phyloP scores from a whole-genome alignment of 1,140 invertebrate species.

The Halyomorpha halys region DNA sequence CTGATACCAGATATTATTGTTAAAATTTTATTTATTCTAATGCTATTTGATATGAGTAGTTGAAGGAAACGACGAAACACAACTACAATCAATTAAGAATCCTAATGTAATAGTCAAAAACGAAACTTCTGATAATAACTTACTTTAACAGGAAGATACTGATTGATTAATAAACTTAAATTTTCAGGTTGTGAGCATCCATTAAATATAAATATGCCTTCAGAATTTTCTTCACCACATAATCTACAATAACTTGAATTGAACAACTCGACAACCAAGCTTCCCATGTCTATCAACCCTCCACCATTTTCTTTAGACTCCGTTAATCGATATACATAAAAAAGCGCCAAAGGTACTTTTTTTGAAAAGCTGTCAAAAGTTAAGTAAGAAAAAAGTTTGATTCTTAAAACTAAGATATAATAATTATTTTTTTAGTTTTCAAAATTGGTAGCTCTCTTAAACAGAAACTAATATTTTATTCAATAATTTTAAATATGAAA shows the following conservation, averaged over 20 bases:
- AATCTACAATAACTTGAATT: background rate
- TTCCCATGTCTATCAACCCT: no score
- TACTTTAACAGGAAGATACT: conserved; percentile 3
- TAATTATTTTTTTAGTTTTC: no score
- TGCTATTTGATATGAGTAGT: conserved; percentile 3
- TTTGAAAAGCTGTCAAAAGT: no score
- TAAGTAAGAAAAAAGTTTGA: no score
- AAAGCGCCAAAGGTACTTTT: no score
- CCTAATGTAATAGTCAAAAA: background rate
- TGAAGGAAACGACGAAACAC: background rate
- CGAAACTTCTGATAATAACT: background rate
- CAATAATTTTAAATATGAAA: no score
- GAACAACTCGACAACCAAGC: background rate
- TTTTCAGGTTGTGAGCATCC: background rate
- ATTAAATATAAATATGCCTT: background rate
- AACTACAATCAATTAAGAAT: conserved; percentile 1
- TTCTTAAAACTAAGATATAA: no score
- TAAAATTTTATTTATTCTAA: background rate
- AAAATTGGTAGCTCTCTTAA: no score
- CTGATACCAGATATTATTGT: background rate
- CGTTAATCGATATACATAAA: no score
- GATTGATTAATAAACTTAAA: background rate
- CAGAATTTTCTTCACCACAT: background rate
- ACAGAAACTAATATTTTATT: no score
- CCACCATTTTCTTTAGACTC: no score